Base-by-base conservation (phyloP, 2,797 vertebrate genomes). In the Loris lydekkerianus region DNA sequence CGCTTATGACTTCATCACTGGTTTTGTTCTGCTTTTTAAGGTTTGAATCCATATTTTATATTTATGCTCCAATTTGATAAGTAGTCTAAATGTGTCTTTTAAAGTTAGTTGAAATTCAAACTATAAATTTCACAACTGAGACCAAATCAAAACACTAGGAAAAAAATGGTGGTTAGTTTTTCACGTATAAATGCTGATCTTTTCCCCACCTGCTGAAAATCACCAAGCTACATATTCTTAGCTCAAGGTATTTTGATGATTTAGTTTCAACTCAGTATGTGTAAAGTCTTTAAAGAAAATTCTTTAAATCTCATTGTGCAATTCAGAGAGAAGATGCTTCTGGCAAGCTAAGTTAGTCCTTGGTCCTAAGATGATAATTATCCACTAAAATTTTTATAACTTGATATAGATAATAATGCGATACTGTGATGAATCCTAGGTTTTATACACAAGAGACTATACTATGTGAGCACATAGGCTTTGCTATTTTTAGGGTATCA, bases 31-130 rank as follows among this genome's bases (percentile, higher is more conserved):
- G 27, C 46, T 84, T 91, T 65, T 53, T 53, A 61, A 29, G 11
- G n/a, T 93, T 81, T 87, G 15, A n/a, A 61, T 92, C 56, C 43
- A 29, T 43, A 61, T 37, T 72, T 94, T 65, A 86, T 77, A 63
- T 78, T 86, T 73, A 58, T 65, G 34, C 5, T 2, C 46, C 23
- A 3, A 10, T 49, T 29, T 49, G 20, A 70, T 37, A 84, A 80
- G 75, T 53, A 81, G 61, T 21, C 10, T n/a, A 95, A 69, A 76
- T 31, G 29, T 91, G 27, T 63, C 56, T 75, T 43, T 61, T 58
- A 58, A 63, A n/a, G n/a, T 31, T 77, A n/a, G 31, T 67, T 82
- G 56, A 90, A 87, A 89, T 81, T 87, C 40, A 89, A 91, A 92
- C 37, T 65, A 73, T 21, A 86, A 75, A 83, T 84, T 82, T 77